Evolutionary conservation across 2,113 vertebrate genomes (phyloP), one percentile per base, ranked within the genome.

Genomic region (Athene noctua): DNA sequence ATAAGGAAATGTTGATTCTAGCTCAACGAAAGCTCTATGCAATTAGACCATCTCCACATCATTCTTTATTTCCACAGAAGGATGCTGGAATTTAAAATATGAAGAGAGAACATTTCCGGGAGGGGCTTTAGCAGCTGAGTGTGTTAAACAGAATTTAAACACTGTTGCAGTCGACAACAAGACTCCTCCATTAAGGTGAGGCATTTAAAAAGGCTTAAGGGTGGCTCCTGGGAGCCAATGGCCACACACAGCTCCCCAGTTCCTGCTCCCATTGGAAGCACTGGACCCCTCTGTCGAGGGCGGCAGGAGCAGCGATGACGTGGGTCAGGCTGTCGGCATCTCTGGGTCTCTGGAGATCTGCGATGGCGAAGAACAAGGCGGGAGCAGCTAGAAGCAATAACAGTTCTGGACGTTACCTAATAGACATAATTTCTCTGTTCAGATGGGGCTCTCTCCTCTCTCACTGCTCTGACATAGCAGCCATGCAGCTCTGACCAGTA

Each of bases 1-100:
- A 90, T 88, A 86, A 89, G 71, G 88, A 81, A 97, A 96, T 51
- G 93, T 91, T 91, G 93, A 97, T 94, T 97, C 70, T 80, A 78
- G 82, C 67, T 87, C 86, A 95, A 87, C 71, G 67, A 83, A 94
- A 85, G 67, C 52, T 70, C 83, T 89, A 52, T 83, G 62, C 88
- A 92, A 96, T 97, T 89, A 96, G 78, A 94, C 61, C 81, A 44
- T 84, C 91, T 96, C 86, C 74, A 93, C 15, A 23, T 65, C 80
- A 6, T 6, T 32, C 66, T 44, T 95, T 42, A 95, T 92, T 95
- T 88, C 46, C 83, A 91, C 78, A 92, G 79, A 92, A 95, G 49
- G 86, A 97, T 80, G 84, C 55, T 40, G 73, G 93, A 95, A 97
- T 97, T 94, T 94, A 85, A 95, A 95, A 86, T 11, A 51, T 4